phyloP scores from a whole-genome alignment of 2,113 vertebrate genomes.

The Callospermophilus lateralis region DNA sequence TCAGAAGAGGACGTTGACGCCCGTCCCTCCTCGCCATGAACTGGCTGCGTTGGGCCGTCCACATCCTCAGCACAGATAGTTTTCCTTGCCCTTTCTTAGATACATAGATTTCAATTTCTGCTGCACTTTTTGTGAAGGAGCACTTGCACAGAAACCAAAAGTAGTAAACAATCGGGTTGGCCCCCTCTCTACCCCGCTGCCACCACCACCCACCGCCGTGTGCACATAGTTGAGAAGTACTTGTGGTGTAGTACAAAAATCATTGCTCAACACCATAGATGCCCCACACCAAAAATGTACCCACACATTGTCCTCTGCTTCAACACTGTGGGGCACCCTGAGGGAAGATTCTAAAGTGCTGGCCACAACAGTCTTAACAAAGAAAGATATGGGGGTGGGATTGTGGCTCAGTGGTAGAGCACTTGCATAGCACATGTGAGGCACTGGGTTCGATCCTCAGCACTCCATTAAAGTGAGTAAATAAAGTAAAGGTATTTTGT shows the following conservation, averaged over 20 bases:
- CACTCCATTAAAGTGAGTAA: too few relatives aligned
- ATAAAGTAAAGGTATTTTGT: too few relatives aligned
- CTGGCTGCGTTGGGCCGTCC: neutral
- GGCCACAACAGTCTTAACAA: neutral
- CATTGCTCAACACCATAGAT: neutral
- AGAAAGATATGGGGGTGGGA: neutral
- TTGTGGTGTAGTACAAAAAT: fast-evolving
- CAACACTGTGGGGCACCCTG: fast-evolving
- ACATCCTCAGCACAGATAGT: neutral
- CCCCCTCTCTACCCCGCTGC: neutral
- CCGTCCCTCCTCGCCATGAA: neutral
- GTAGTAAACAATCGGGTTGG: neutral
- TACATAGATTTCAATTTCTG: neutral
- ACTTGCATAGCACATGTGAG: too few relatives aligned
- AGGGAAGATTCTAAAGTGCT: neutral
- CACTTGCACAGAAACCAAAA: neutral
- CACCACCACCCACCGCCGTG: fast-evolving
- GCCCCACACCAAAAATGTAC: neutral
- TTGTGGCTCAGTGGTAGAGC: too few relatives aligned
- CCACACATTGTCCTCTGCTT: neutral
- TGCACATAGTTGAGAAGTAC: fast-evolving
- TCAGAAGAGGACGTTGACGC: conserved; percentile 33
- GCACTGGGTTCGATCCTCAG: too few relatives aligned
- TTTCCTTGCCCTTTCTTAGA: neutral
- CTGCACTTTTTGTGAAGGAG: neutral